Conservation (phyloP, 1,140 invertebrate genomes). For the Neodiprion pinetum region DNA sequence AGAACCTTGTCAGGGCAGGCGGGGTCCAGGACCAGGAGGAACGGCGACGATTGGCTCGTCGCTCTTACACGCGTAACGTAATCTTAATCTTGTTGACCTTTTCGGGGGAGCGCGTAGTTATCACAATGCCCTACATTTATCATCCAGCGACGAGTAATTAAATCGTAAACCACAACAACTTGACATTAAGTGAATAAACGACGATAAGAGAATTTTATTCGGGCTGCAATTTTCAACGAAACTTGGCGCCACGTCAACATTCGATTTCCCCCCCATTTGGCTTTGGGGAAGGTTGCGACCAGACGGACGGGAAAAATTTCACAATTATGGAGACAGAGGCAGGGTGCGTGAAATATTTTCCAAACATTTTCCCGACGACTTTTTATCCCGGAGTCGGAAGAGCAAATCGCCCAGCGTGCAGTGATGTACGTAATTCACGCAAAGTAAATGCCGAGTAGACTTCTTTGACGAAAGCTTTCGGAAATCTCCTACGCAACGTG, state of each 20-base stretch:
- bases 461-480: no score
- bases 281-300: no score
- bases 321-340: no score
- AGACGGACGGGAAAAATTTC: no score
- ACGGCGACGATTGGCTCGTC: not conserved
- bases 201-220: constrained; percentile 32
- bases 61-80: not conserved
- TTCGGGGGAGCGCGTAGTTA: constrained; percentile 31
- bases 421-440: no score
- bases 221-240: not conserved
- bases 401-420: no score
- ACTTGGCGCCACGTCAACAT: not conserved
- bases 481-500: no score
- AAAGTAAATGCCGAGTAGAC: no score
- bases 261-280: not conserved
- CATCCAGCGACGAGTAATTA: constrained; percentile 46
- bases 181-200: constrained; percentile 44
- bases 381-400: no score
- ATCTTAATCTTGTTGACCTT: constrained; percentile 36
- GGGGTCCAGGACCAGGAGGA: not conserved
- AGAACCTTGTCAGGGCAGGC: not conserved
- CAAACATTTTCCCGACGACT: no score
- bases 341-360: no score
- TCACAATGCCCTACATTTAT: constrained; percentile 40
- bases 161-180: constrained; percentile 47